These are phyloP conservation scores for Sebastes oblongus DNA, from an alignment of 2,797 vertebrate genomes.

Conservation along the genomic window DNA sequence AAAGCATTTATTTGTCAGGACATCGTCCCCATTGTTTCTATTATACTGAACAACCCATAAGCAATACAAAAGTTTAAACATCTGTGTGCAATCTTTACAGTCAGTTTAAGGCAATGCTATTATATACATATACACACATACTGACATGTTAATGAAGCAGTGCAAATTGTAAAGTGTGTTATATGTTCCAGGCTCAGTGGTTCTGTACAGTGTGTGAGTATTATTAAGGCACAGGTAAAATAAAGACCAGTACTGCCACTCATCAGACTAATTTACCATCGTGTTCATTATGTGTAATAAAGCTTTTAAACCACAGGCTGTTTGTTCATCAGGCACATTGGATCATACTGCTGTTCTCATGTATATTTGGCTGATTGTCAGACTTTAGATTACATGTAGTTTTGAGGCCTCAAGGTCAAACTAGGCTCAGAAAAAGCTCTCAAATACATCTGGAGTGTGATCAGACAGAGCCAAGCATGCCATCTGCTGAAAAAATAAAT, in stretches of 20 bases:
- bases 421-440: not conserved
- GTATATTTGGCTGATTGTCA: not conserved
- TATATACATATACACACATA: constrained; percentile 13
- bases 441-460: not conserved
- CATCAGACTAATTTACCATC: not conserved
- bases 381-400: not conserved
- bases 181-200: constrained; percentile 24
- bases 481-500: not conserved
- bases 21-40: not conserved
- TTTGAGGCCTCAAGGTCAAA: not conserved
- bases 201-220: constrained; percentile 16
- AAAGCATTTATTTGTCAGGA: constrained; percentile 40
- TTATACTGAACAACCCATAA: constrained; percentile 2
- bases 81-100: constrained; percentile 35
- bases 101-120: constrained; percentile 28
- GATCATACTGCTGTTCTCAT: not conserved
- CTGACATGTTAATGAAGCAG: constrained; percentile 36
- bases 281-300: not conserved
- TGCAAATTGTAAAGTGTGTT: constrained; percentile 47
- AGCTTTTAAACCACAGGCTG: not conserved
- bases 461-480: not conserved
- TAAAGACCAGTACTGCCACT: not conserved
- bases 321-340: constrained; percentile 22
- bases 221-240: constrained; percentile 8
- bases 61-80: constrained; percentile 15